Base-by-base conservation (phyloP, 2,888 invertebrate species). In the Dysmachus trigonus region DNA sequence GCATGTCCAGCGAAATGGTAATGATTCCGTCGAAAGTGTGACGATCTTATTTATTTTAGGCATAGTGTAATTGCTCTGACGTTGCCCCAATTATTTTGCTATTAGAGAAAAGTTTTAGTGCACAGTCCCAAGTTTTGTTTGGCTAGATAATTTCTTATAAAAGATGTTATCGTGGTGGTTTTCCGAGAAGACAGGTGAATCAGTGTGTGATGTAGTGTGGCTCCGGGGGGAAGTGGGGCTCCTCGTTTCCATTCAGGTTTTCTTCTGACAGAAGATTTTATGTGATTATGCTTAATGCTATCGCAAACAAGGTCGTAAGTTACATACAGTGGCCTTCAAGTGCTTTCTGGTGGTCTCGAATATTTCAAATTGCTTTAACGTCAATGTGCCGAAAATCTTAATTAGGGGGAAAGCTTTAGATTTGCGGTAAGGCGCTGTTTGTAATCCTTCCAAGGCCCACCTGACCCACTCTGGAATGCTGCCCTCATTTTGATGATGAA, bases 1-100 rank as follows among this genome's bases (percentile, higher is more conserved):
- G 79, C 79, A 79, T 79, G 79, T n/a, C 41, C 47, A 79, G 51
- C 15, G 22, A 51, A 79, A 79, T 79, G 79, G 79, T 79, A 79
- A 79, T 73, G 73, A 31, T 33, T 33, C 4, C 13, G 27, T 15
- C 7, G n/a, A 47, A 30, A 79, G 41, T 33, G 79, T 47, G 47
- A 27, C 35, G 18, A 51, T 27, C 10, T n/a, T 27, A 33, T 0
- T 15, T 35, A 30, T 27, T 31, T 15, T 4, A 22, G 10, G 38
- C n/a, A 76, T 38, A 38, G 41, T 76, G 35, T 8, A 73, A 73
- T 31, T 73, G 33, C 13, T 13, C 15, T 76, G 35, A 2, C 31
- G 33, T 31, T 73, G 33, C 13, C 33, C 15, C 15, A 33, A 13
- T 15, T 33, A 73, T 8, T 22, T 38, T 41, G 18, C 13, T 18